These are phyloP conservation scores for Typhlichthys eigenmanni DNA, from an alignment of 2,797 vertebrate species.

Conservation along the genomic window DNA sequence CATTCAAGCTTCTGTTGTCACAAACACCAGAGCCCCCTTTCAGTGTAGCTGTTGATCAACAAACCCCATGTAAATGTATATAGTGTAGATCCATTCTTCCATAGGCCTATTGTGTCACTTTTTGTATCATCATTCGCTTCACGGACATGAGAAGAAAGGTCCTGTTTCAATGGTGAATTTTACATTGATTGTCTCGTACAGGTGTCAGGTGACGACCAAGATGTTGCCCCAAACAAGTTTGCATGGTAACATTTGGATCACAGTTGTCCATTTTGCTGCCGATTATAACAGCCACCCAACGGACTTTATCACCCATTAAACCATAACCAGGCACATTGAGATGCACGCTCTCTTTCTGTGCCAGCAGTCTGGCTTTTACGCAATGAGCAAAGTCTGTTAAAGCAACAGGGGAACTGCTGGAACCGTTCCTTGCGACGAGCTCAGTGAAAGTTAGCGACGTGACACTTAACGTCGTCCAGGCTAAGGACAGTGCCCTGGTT, in stretches of 20 bases:
- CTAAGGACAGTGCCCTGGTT: conserved; percentile 91
- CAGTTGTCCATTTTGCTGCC: conserved; percentile 19
- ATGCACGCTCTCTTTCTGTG: conserved; percentile 22
- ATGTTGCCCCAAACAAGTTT: conserved; percentile 33
- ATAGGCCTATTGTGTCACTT: neutral
- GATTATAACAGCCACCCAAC: conserved; percentile 8
- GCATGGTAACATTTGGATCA: conserved; percentile 23
- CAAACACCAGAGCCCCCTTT: neutral
- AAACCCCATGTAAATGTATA: conserved; percentile 18
- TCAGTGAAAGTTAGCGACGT: conserved; percentile 87
- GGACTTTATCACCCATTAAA: conserved; percentile 11
- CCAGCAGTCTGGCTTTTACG: conserved; percentile 21
- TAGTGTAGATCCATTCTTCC: conserved; percentile 14
- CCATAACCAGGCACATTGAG: conserved; percentile 32
- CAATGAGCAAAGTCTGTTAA: conserved; percentile 31
- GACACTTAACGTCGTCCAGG: conserved; percentile 95
- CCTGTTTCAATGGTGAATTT: conserved; percentile 5
- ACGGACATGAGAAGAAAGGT: neutral
- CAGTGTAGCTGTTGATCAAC: conserved; percentile 16
- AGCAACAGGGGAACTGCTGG: conserved; percentile 8
- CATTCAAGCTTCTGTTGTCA: conserved; percentile 43
- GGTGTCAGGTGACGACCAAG: conserved; percentile 55
- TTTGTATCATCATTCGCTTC: neutral
- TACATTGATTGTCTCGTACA: conserved; percentile 34
- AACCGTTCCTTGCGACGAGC: conserved; percentile 7